phyloP scores from a whole-genome alignment of 2,888 invertebrate species.

The Mechanitis mazaeus region DNA sequence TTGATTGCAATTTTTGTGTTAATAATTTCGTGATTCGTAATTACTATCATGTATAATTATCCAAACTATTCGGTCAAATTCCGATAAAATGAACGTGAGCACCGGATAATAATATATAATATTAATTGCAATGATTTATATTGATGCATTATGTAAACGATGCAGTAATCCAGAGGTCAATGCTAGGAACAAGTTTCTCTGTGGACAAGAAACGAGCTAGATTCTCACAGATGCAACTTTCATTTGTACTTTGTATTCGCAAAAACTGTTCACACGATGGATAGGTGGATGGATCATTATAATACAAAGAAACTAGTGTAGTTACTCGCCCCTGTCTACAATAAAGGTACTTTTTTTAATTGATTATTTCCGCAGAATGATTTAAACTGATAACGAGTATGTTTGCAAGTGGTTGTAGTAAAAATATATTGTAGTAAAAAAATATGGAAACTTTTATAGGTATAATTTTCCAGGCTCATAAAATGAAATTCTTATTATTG shows the following conservation, averaged over 20 bases:
- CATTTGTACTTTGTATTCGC: slow-evolving; percentile 56
- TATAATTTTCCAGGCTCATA: too few relatives aligned
- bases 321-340: slow-evolving; percentile 16
- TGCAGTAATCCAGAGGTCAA: slow-evolving; percentile 47
- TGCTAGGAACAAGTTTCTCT: slow-evolving; percentile 63
- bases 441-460: too few relatives aligned
- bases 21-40: too few relatives aligned
- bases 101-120: too few relatives aligned
- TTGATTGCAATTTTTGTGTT: too few relatives aligned
- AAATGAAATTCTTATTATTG: too few relatives aligned
- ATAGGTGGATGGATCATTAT: slow-evolving; percentile 38
- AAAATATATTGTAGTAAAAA: too few relatives aligned
- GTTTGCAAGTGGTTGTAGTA: slow-evolving; percentile 7
- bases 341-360: slow-evolving; percentile 39
- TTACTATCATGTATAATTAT: too few relatives aligned
- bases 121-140: background rate
- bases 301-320: slow-evolving; percentile 35
- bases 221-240: slow-evolving; percentile 73
- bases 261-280: slow-evolving; percentile 71
- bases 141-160: slow-evolving; percentile 20
- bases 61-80: too few relatives aligned
- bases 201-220: slow-evolving; percentile 45
- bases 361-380: slow-evolving; percentile 53
- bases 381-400: slow-evolving; percentile 38
- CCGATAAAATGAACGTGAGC: too few relatives aligned